These are phyloP conservation scores for Busseola fusca DNA, from an alignment of 2,888 invertebrate species.

Conservation along the genomic window DNA sequence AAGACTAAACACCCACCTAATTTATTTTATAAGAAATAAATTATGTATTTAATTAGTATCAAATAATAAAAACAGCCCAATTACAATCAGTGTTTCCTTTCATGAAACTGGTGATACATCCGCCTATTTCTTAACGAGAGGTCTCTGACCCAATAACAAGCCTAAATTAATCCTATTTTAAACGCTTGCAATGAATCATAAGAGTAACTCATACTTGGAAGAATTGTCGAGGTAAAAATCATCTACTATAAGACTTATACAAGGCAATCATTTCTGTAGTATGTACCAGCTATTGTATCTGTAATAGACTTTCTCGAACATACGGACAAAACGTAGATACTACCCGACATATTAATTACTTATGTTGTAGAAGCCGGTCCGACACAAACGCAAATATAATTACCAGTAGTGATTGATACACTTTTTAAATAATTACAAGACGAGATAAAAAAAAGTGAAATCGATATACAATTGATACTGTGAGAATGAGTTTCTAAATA, in stretches of 20 bases:
- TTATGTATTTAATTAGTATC: conserved; percentile 15
- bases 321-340: conserved; percentile 54
- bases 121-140: conserved; percentile 33
- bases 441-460: conserved; percentile 60
- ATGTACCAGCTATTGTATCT: conserved; percentile 65
- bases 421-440: conserved; percentile 57
- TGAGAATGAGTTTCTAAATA: conserved; percentile 54
- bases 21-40: conserved; percentile 21
- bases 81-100: conserved; percentile 47
- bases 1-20: conserved; percentile 19
- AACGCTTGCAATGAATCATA: conserved; percentile 50
- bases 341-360: conserved; percentile 66
- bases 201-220: conserved; percentile 12
- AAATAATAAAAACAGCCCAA: conserved; percentile 30
- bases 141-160: conserved; percentile 54
- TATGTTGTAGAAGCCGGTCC: conserved; percentile 55
- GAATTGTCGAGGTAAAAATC: conserved; percentile 29
- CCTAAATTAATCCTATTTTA: conserved; percentile 45
- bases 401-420: conserved; percentile 59
- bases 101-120: conserved; percentile 24
- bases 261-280: conserved; percentile 65
- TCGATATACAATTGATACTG: conserved; percentile 56
- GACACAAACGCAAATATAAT: conserved; percentile 58
- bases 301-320: conserved; percentile 75
- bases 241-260: conserved; percentile 55